A percentile compares a stretch with the other conserved stretches of the same genome.
These are phyloP conservation scores for Crotalus tigris DNA, from an alignment of 2,113 vertebrate genomes.

Conservation along the genomic window DNA sequence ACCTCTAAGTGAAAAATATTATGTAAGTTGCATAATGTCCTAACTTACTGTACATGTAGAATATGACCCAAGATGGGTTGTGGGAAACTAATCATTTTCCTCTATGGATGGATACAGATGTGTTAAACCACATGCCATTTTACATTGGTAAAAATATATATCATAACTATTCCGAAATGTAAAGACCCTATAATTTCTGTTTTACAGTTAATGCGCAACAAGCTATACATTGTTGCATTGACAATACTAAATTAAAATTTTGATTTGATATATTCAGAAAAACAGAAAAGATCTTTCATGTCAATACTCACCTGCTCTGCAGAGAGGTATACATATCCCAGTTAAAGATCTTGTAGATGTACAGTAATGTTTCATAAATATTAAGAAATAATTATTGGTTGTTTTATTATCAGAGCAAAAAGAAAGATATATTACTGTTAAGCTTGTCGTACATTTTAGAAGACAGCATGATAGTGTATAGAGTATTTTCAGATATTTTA, in stretches of 20 bases:
- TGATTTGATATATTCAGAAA: conserved; percentile 8
- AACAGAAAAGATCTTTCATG: conserved; percentile 3
- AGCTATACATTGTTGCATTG: neutral
- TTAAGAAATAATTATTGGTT: neutral
- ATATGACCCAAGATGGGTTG: neutral
- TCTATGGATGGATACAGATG: neutral
- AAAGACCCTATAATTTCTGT: neutral
- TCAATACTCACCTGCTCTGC: neutral
- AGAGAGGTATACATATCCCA: neutral
- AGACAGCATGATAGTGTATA: neutral
- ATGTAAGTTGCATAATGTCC: neutral
- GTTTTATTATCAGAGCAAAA: neutral
- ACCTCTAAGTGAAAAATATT: neutral
- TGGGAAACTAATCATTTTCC: neutral
- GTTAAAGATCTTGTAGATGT: neutral
- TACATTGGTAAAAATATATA: neutral
- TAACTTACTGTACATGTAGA: neutral
- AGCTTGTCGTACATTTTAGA: neutral
- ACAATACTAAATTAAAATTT: neutral
- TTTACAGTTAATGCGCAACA: conserved; percentile 12
- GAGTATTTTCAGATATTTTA: neutral
- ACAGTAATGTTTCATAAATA: neutral
- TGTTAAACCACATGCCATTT: neutral
- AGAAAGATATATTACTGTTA: neutral
- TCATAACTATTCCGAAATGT: conserved; percentile 24